Base-by-base conservation (phyloP, 1,140 invertebrate species). In the Cephus cinctus region DNA sequence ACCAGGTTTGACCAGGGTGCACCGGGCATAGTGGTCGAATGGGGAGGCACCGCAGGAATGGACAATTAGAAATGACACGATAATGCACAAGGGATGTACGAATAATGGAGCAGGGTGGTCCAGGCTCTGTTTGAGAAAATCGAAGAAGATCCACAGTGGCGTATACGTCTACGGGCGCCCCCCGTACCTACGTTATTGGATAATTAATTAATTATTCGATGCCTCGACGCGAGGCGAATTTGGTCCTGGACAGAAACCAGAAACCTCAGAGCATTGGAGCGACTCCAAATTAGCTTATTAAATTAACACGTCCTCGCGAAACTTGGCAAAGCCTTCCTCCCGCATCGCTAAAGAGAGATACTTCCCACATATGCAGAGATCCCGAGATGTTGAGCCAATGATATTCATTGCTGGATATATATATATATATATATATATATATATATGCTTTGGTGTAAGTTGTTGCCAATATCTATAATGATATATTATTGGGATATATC, bases 231-330 rank as follows among this genome's bases (percentile, higher is more conserved):
- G 35, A 30, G 43, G 38, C 50, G 15, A 65, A 59, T 65, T 62
- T 62, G 41, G 53, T n/a, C 43, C 53, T 43, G 56, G 41, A 57
- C 43, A 34, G 35, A 50, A 53, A 60, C 42, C 57, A 54, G 59
- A 60, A 64, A 56, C 63, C 53, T 56, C 45, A 54, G 54, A 44
- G 56, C 40, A 36, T 57, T 67, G 63, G 59, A 57, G 36, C 40
- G 30, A 31, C 47, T 54, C 61, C 65, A 67, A 67, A 67, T 65
- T 64, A 64, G 57, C 57, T 67, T 66, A 66, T 67, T 67, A 67
- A 65, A 64, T 57, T 66, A 63, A 59, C 54, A 56, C 61, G 47
- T 56, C 54, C 51, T 34, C 40, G 14, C n/a, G 35, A 59, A 43
- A 57, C 50, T 54, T 54, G 54, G 54, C 48, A 61, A 30, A 47